Percentiles rank a stretch among this genome's conserved stretches.
phyloP scores from a whole-genome alignment of 2,888 invertebrate genomes.

The Vandiemenella viatica region DNA sequence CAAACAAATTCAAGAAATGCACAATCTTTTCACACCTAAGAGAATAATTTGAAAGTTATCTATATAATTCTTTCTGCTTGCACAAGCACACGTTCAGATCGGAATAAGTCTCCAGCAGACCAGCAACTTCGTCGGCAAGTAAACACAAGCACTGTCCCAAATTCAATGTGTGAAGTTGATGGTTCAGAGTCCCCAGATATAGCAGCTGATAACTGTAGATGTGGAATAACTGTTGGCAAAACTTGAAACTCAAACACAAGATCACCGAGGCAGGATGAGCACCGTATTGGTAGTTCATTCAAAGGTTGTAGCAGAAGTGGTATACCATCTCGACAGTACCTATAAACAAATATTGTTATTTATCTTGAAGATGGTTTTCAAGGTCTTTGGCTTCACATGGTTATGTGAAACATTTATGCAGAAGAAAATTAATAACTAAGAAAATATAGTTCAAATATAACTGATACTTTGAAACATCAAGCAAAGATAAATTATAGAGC shows the following conservation, averaged over 20 bases:
- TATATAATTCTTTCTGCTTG: constrained; percentile 57
- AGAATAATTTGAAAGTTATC: too few species aligned
- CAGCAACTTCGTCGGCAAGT: constrained; percentile 78
- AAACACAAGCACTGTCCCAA: constrained; percentile 72
- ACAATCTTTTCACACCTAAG: too few species aligned
- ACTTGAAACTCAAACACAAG: constrained; percentile 71
- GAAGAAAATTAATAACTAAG: too few species aligned
- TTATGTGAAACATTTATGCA: too few species aligned
- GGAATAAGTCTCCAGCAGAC: constrained; percentile 48
- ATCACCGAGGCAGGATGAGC: constrained; percentile 54
- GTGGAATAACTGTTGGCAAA: constrained; percentile 61
- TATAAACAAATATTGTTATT: constrained; percentile 24
- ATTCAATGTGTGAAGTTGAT: constrained; percentile 45
- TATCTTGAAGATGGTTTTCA: too few species aligned
- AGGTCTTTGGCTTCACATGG: too few species aligned
- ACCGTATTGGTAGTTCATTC: constrained; percentile 34
- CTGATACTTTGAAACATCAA: too few species aligned
- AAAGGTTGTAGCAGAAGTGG: constrained; percentile 57
- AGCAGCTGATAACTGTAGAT: constrained; percentile 36
- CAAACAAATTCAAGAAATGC: too few species aligned
- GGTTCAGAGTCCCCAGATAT: constrained; percentile 4
- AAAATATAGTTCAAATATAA: too few species aligned
- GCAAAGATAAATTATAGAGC: too few species aligned
- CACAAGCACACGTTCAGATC: constrained; percentile 56
- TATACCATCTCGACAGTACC: constrained; percentile 57